Evolutionary conservation across 2,113 vertebrate genomes (phyloP).

Genomic region (Saguinus midas): DNA sequence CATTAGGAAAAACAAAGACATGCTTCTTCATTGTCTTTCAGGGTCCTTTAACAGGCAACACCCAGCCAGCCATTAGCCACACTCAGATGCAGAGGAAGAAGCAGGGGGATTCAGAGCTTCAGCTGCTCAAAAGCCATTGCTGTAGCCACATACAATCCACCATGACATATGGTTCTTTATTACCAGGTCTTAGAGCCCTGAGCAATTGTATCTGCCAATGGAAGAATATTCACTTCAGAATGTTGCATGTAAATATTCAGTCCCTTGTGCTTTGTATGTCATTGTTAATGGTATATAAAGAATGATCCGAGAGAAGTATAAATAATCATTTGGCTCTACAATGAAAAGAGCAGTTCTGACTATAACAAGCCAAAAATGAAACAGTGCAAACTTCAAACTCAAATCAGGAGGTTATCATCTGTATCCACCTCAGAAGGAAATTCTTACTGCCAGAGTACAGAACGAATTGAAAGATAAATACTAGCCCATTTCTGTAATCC

Average conservation of each 20-base stretch:
- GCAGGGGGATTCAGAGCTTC: slow-evolving; percentile 18
- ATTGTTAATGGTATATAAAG: slow-evolving; percentile 67
- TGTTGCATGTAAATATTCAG: slow-evolving; percentile 68
- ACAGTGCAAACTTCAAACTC: slow-evolving; percentile 46
- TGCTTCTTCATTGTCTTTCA: slow-evolving; percentile 21
- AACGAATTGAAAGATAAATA: slow-evolving; percentile 13
- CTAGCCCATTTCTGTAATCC: neutral
- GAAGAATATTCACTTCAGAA: slow-evolving; percentile 66
- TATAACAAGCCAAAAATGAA: slow-evolving; percentile 66
- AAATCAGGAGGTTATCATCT: slow-evolving; percentile 54
- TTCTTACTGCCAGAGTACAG: slow-evolving; percentile 25
- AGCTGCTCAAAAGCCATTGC: neutral
- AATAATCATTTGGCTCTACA: slow-evolving; percentile 66
- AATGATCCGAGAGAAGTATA: slow-evolving; percentile 68
- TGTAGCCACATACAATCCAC: neutral
- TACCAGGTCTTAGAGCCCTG: slow-evolving; percentile 28
- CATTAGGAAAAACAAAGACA: slow-evolving; percentile 27
- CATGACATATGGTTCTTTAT: slow-evolving; percentile 57
- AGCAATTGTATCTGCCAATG: slow-evolving; percentile 58
- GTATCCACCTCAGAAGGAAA: slow-evolving; percentile 42
- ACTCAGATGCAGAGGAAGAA: slow-evolving; percentile 4
- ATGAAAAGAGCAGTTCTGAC: slow-evolving; percentile 60
- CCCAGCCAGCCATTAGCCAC: neutral
- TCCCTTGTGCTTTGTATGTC: slow-evolving; percentile 57
- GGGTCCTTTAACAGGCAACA: neutral